phyloP scores from a whole-genome alignment of 2,888 invertebrate species.

The Epsilonema sp. region DNA sequence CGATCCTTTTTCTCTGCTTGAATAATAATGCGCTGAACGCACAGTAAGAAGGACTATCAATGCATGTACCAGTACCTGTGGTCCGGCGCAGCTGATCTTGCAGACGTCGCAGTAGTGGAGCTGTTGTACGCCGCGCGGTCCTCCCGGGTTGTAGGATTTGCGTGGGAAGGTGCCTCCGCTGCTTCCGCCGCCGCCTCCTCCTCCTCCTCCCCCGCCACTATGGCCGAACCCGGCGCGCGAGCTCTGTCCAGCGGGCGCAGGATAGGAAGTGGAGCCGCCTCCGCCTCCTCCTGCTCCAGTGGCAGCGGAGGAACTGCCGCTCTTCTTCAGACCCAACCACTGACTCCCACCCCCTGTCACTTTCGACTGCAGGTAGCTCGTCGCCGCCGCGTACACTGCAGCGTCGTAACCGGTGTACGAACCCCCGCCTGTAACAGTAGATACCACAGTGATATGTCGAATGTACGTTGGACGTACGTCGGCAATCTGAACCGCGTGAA shows the following conservation, averaged over 20 bases:
- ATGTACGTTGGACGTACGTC: too few species aligned
- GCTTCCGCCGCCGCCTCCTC: neutral
- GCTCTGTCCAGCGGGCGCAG: neutral
- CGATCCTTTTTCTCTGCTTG: neutral
- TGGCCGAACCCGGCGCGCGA: neutral
- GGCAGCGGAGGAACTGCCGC: slow-evolving; percentile 8
- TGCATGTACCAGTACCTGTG: slow-evolving; percentile 45
- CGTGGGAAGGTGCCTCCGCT: neutral
- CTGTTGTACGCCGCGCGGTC: slow-evolving; percentile 42
- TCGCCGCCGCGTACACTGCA: slow-evolving; percentile 81
- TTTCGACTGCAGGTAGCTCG: slow-evolving; percentile 76
- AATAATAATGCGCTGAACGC: neutral
- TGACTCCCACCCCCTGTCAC: slow-evolving; percentile 14
- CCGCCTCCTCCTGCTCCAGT: slow-evolving; percentile 13
- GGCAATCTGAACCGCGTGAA: too few species aligned
- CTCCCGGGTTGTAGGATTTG: neutral
- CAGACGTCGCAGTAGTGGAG: slow-evolving; percentile 95
- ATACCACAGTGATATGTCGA: too few species aligned
- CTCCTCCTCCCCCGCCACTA: neutral
- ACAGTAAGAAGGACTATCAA: too few species aligned
- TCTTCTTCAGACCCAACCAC: slow-evolving; percentile 4
- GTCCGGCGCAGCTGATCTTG: slow-evolving; percentile 88
- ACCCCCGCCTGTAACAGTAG: too few species aligned
- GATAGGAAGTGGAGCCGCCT: neutral
- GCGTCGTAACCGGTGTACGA: slow-evolving; percentile 58